These are phyloP conservation scores for Anarsia innoxiella DNA, from an alignment of 2,888 invertebrate genomes.

Conservation along the genomic window DNA sequence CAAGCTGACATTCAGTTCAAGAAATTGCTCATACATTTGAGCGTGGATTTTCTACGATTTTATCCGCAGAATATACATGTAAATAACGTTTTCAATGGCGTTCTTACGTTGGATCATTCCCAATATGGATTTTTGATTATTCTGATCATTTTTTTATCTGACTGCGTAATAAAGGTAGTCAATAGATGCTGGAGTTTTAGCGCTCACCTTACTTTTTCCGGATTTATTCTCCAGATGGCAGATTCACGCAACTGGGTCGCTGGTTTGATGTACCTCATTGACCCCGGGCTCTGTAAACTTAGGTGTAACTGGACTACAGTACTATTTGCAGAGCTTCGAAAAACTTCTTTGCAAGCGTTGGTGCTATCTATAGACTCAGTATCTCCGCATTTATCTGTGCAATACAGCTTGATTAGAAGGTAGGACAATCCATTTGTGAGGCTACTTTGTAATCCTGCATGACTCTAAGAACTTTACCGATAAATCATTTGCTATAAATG, in stretches of 20 bases:
- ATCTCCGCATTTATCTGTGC: conserved; percentile 24
- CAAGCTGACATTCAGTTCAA: conserved; percentile 53
- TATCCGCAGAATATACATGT: conserved; percentile 46
- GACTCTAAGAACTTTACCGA: too few species aligned
- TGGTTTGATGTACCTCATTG: conserved; percentile 54
- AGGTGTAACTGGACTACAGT: conserved; percentile 42
- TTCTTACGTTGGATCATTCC: too few species aligned
- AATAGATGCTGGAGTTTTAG: too few species aligned
- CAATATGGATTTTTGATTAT: too few species aligned
- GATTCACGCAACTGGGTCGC: conserved; percentile 44
- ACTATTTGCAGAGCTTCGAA: conserved; percentile 48
- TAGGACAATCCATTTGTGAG: too few species aligned
- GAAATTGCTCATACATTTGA: conserved; percentile 42
- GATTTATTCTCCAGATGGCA: conserved; percentile 36
- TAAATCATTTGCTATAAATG: too few species aligned
- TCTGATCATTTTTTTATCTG: too few species aligned
- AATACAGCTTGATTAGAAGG: conserved; percentile 53
- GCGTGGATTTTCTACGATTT: conserved; percentile 41
- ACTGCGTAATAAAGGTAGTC: too few species aligned
- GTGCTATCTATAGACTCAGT: conserved; percentile 36
- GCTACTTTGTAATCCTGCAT: too few species aligned
- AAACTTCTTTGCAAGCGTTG: conserved; percentile 46
- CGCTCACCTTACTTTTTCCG: not conserved
- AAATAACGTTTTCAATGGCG: conserved; percentile 28
- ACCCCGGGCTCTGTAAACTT: conserved; percentile 44